Conservation (phyloP, 92 coral and sea anemone species). For the Palythoa caribaeorum region DNA sequence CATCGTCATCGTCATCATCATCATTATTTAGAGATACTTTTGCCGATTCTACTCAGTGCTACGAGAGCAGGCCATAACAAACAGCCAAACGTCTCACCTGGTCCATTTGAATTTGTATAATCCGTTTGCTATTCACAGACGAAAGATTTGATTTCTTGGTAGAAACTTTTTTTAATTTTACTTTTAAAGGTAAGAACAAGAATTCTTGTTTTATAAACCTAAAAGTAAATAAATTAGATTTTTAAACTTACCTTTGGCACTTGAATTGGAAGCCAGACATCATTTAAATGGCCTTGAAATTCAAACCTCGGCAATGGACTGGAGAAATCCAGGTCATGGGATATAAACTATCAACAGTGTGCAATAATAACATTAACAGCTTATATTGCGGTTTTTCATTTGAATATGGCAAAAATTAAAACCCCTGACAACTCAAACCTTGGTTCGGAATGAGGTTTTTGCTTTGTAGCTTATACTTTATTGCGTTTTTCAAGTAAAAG, state of each 20-base stretch:
- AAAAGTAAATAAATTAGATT: background rate
- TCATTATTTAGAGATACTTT: too few relatives aligned
- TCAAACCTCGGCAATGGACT: constrained; percentile 93
- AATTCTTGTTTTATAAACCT: background rate
- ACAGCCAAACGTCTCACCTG: too few relatives aligned
- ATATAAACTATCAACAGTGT: constrained; percentile 67
- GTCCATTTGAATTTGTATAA: too few relatives aligned
- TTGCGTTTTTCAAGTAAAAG: too few relatives aligned
- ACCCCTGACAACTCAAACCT: background rate
- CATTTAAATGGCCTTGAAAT: constrained; percentile 76
- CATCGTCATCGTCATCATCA: too few relatives aligned
- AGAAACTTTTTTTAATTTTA: background rate
- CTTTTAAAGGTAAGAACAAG: background rate
- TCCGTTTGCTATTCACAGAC: background rate
- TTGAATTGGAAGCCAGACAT: constrained; percentile 90
- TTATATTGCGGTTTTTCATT: background rate
- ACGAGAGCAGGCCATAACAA: too few relatives aligned
- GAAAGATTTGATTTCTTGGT: background rate
- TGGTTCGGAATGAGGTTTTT: background rate
- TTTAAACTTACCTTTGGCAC: constrained; percentile 85
- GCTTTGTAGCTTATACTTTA: too few relatives aligned
- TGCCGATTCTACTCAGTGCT: too few relatives aligned
- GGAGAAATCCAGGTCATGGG: constrained; percentile 90
- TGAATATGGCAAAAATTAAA: background rate
- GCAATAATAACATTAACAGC: background rate